Base-by-base conservation (phyloP, 2,113 vertebrate species). In the Anser cygnoides region DNA sequence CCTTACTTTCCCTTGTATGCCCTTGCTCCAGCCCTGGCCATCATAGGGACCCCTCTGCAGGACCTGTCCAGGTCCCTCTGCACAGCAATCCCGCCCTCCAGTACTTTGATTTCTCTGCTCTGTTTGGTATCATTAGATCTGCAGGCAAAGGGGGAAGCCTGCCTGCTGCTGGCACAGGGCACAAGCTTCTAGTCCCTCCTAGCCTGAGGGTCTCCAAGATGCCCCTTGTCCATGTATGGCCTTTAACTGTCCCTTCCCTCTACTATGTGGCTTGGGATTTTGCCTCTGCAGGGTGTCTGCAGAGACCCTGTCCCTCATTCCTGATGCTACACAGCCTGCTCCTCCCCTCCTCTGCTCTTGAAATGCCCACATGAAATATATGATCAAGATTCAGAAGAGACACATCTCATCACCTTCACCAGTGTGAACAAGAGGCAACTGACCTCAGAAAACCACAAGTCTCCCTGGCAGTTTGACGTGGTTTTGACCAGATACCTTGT, bases 1-100 rank as follows among this genome's bases (percentile, higher is more conserved):
- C 2, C 25, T 3, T 19, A 28, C 2, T 16, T 59, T 13, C 6
- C 9, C 5, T 39, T 20, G 9, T 44, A 70, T 2, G 2, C 15
- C 15, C 26, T 43, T 35, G 33, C 25, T 75, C 50, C 57, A 46
- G 8, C 9, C 4, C 9, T 31, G 37, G 35, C 8, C 7, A 26
- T 59, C 31, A 44, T 10, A 41, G 12, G 2, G 12, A 57, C 11
- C 8, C 8, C 9, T 87, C 35, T 58, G 72, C 29, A 39, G 19
- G 11, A 78, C 9, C 10, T 29, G 11, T 25, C 20, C 33, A 71
- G 5, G 22, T 54, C 19, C 2, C 1, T 33, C 50, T 67, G 29
- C 23, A 49, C 19, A 89, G 16, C 9, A 55, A 21, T 19, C 6
- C 21, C 84, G 19, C 16, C 37, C 10, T n/a, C 7, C 44, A 77